phyloP scores from a whole-genome alignment of 1,140 invertebrate genomes.

The Lordiphosa mommai region DNA sequence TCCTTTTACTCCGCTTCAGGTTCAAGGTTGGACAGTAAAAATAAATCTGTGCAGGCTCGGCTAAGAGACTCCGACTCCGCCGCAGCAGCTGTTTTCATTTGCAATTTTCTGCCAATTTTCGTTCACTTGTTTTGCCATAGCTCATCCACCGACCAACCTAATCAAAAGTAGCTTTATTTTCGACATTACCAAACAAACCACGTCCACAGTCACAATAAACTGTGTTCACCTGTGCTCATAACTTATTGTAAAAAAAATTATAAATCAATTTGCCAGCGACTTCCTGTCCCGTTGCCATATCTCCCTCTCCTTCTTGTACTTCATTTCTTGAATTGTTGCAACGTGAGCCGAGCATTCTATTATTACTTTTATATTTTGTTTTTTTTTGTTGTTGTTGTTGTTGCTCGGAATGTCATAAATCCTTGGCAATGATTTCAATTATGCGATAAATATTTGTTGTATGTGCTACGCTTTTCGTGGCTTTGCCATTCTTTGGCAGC shows the following conservation, averaged over 20 bases:
- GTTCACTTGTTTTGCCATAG: too few relatives aligned
- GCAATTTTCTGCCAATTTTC: too few relatives aligned
- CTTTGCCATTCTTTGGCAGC: background rate
- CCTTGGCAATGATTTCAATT: conserved; percentile 61
- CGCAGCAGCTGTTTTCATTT: too few relatives aligned
- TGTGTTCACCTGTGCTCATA: background rate
- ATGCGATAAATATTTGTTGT: conserved; percentile 59
- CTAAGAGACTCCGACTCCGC: too few relatives aligned
- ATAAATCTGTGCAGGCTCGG: too few relatives aligned
- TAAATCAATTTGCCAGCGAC: conserved; percentile 18
- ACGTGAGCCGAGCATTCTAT: conserved; percentile 6
- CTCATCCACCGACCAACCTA: too few relatives aligned
- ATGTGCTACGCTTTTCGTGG: conserved; percentile 17
- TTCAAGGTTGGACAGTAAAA: too few relatives aligned
- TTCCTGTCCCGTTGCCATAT: conserved; percentile 10
- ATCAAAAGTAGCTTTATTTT: too few relatives aligned
- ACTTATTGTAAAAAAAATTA: conserved; percentile 14
- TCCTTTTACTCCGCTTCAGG: too few relatives aligned
- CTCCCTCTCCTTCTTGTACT: background rate
- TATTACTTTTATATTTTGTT: conserved; percentile 16
- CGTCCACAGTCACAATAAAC: background rate
- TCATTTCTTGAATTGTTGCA: conserved; percentile 3
- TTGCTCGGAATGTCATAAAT: conserved; percentile 42
- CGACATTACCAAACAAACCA: background rate
- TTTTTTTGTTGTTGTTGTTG: background rate